phyloP scores from a whole-genome alignment of 1,140 invertebrate genomes.

The Euschistus heros region DNA sequence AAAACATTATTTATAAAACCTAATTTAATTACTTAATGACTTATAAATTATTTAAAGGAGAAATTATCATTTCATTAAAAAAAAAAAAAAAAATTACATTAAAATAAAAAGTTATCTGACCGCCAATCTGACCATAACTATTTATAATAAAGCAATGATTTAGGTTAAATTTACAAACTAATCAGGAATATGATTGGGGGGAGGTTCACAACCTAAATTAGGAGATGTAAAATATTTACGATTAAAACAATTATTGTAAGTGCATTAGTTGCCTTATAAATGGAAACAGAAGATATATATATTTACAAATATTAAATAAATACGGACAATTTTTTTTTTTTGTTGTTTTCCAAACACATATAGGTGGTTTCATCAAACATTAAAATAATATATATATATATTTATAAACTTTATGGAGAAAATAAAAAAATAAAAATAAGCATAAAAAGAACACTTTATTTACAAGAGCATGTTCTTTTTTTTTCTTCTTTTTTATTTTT shows the following conservation, averaged over 20 bases:
- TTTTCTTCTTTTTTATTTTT: no score
- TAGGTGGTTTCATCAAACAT: no score
- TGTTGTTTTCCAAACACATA: no score
- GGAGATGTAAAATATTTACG: no score
- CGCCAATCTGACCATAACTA: not conserved
- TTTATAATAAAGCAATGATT: not conserved
- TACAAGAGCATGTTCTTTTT: not conserved
- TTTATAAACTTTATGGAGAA: no score
- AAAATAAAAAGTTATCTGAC: not conserved
- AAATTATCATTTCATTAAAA: constrained; percentile 2
- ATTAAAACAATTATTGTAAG: no score
- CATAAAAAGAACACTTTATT: not conserved
- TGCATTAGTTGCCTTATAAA: no score
- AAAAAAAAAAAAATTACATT: not conserved
- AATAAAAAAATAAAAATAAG: no score
- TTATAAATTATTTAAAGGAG: not conserved
- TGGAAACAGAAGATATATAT: not conserved
- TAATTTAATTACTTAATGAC: not conserved
- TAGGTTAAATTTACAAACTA: not conserved
- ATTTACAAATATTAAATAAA: not conserved
- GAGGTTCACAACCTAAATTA: constrained; percentile 5
- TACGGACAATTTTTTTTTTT: constrained; percentile 5
- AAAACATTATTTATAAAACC: not conserved
- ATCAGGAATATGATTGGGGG: not conserved
- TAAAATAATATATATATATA: no score